A percentile compares a stretch with the other conserved stretches of the same genome.
phyloP scores from a whole-genome alignment of 2,888 invertebrate genomes.

The Drosophila affinis region DNA sequence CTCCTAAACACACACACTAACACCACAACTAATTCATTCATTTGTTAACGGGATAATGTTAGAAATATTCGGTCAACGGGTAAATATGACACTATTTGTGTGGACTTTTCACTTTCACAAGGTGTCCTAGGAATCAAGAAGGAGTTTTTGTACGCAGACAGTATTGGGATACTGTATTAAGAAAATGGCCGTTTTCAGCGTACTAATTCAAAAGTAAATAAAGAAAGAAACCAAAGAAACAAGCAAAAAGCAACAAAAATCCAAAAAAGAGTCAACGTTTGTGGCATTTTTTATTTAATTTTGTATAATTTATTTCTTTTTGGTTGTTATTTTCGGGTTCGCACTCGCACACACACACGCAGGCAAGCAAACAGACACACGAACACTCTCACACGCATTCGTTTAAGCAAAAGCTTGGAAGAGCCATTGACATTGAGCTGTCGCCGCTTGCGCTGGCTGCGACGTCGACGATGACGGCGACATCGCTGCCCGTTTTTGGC shows the following conservation, averaged over 20 bases:
- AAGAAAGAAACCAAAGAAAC: slow-evolving; percentile 12
- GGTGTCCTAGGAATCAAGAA: not conserved
- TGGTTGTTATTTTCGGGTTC: slow-evolving; percentile 9
- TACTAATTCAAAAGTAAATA: not conserved
- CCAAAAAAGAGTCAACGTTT: slow-evolving; percentile 53
- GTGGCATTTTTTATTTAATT: slow-evolving; percentile 53
- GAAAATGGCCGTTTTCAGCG: no score
- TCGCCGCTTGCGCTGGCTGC: slow-evolving; percentile 44
- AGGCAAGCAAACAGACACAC: not conserved
- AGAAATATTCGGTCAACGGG: slow-evolving; percentile 4
- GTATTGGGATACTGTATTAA: no score
- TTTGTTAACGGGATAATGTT: slow-evolving; percentile 26
- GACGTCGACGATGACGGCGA: slow-evolving; percentile 15
- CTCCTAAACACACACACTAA: not conserved
- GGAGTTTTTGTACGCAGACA: not conserved
- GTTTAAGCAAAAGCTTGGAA: slow-evolving; percentile 18
- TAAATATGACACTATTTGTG: not conserved
- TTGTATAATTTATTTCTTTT: slow-evolving; percentile 64
- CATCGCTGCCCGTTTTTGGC: slow-evolving; percentile 64
- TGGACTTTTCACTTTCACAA: slow-evolving; percentile 38
- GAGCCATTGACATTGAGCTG: slow-evolving; percentile 76
- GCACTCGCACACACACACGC: slow-evolving; percentile 16
- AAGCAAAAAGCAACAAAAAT: slow-evolving; percentile 20
- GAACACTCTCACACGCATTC: slow-evolving; percentile 9
- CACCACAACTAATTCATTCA: not conserved